phyloP scores from a whole-genome alignment of 2,113 vertebrate genomes.

The Pangasianodon gigas region DNA sequence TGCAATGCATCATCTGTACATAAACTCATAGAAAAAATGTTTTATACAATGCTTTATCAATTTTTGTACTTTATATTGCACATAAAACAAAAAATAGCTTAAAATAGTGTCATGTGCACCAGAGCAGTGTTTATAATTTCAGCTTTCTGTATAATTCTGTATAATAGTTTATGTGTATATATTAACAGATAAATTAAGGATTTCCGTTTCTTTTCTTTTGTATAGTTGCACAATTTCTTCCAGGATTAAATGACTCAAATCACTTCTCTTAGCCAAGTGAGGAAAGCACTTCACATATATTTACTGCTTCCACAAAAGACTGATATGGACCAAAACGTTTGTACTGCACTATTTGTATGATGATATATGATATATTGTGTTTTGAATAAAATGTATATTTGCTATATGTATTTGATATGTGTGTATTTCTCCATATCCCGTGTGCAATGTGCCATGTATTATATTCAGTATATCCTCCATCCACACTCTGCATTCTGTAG shows the following conservation, averaged over 20 bases:
- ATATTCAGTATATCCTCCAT: no score
- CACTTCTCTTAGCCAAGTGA: not conserved
- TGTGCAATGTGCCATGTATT: not conserved
- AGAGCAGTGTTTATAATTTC: not conserved
- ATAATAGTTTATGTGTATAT: not conserved
- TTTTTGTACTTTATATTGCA: not conserved
- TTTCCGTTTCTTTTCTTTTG: not conserved
- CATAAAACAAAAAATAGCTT: not conserved
- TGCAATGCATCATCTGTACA: not conserved
- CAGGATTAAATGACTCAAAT: not conserved
- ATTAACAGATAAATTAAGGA: not conserved
- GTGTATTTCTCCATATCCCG: not conserved
- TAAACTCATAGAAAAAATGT: not conserved
- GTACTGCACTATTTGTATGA: not conserved
- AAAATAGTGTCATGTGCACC: not conserved
- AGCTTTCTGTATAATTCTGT: not conserved
- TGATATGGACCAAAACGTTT: not conserved
- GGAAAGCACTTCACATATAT: not conserved
- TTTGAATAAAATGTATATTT: not conserved
- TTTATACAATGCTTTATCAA: not conserved
- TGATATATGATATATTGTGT: not conserved
- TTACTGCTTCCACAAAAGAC: not conserved
- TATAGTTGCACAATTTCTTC: not conserved
- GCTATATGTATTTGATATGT: not conserved
- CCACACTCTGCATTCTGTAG: not conserved